Evolutionary conservation across 1,140 invertebrate species (phyloP).

Genomic region (Glossosoma conforme): DNA sequence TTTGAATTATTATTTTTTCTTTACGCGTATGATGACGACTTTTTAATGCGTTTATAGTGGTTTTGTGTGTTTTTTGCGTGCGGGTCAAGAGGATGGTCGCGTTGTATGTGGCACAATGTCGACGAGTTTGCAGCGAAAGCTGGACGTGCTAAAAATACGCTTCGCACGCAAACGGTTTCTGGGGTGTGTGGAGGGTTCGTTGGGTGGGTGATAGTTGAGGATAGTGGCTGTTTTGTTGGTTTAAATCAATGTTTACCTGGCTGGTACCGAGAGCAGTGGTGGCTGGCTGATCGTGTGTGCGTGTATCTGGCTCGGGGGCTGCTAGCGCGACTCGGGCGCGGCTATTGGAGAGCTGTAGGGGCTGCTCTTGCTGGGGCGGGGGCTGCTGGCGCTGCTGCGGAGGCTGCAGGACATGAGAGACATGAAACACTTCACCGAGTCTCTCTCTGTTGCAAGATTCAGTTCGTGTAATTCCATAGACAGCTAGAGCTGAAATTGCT

Average conservation of each 20-base stretch:
- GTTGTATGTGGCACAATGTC: constrained; percentile 54
- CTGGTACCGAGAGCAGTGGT: constrained; percentile 46
- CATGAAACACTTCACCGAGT: constrained; percentile 51
- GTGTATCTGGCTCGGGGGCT: too few species aligned
- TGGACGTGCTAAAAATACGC: constrained; percentile 51
- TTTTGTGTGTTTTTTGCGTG: too few species aligned
- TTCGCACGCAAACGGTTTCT: constrained; percentile 6
- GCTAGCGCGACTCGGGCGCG: too few species aligned
- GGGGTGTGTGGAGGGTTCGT: neutral
- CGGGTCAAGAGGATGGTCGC: too few species aligned
- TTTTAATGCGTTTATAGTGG: too few species aligned
- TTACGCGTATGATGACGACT: constrained; percentile 46
- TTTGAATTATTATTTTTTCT: constrained; percentile 38
- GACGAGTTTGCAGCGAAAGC: constrained; percentile 49
- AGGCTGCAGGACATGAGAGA: constrained; percentile 52
- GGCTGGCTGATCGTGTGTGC: too few species aligned
- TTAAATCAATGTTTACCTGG: constrained; percentile 53
- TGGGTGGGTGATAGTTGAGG: constrained; percentile 34
- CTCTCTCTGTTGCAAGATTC: constrained; percentile 54
- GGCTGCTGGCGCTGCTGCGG: constrained; percentile 44
- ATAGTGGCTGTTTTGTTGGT: constrained; percentile 41
- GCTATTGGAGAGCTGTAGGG: constrained; percentile 47
- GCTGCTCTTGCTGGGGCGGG: constrained; percentile 48
- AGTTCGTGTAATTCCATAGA: constrained; percentile 51
- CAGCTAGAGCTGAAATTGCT: constrained; percentile 41